Conservation (phyloP, 1,140 invertebrate genomes). For the Hylaeus volcanicus region DNA sequence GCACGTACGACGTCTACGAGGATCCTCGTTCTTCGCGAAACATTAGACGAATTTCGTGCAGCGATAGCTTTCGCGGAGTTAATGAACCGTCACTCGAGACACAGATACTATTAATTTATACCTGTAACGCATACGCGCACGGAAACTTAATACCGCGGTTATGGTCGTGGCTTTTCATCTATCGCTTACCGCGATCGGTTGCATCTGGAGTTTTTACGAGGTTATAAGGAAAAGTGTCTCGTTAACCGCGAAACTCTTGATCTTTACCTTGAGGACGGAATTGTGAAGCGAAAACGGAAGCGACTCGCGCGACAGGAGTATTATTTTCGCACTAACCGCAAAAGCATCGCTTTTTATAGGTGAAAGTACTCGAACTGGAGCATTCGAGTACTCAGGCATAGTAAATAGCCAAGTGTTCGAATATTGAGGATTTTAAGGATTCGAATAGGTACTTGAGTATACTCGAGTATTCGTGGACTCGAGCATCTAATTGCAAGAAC, state of each 20-base stretch:
- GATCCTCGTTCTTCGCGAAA: not conserved
- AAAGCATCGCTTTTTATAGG: no score
- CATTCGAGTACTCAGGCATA: no score
- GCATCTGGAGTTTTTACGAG: not conserved
- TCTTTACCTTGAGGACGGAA: not conserved
- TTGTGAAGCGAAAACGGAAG: not conserved
- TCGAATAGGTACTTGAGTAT: no score
- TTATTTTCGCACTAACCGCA: not conserved
- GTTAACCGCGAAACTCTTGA: not conserved
- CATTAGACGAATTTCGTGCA: not conserved
- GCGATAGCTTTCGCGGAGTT: constrained; percentile 26
- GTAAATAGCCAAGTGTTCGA: no score
- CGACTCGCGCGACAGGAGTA: not conserved
- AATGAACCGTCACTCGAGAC: constrained; percentile 14
- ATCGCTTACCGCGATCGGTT: not conserved
- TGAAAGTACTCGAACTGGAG: no score
- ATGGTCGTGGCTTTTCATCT: not conserved
- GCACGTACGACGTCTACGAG: not conserved
- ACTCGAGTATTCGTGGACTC: no score
- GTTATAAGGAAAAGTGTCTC: not conserved
- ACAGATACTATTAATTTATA: not conserved
- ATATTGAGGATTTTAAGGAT: no score
- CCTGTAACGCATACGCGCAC: not conserved
- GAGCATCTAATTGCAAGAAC: no score
- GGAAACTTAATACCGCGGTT: constrained; percentile 30